Conservation (phyloP, 2,113 vertebrate species). For the Pyxicephalus adspersus region DNA sequence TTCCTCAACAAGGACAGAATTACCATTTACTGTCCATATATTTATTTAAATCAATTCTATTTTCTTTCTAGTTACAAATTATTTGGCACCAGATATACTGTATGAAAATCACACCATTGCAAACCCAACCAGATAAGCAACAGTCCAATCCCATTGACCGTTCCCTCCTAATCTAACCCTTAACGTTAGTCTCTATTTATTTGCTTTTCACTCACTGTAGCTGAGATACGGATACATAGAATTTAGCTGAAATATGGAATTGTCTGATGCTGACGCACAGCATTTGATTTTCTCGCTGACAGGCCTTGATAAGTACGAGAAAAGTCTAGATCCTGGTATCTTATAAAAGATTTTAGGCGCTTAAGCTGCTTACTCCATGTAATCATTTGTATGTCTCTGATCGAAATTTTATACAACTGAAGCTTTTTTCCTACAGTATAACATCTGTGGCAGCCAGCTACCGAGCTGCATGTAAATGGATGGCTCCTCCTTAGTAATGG, state of each 20-base stretch:
- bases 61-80: no score
- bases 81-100: no score
- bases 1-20: no score
- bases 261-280: slow-evolving; percentile 8
- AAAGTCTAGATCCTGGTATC: slow-evolving; percentile 27
- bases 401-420: slow-evolving; percentile 23
- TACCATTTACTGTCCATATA: no score
- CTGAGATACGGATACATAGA: slow-evolving; percentile 19
- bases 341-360: slow-evolving; percentile 35
- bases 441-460: slow-evolving; percentile 25
- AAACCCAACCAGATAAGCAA: no score
- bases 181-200: slow-evolving; percentile 29
- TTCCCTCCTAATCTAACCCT: slow-evolving; percentile 16
- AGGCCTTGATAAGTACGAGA: slow-evolving; percentile 27
- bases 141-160: slow-evolving; percentile 2
- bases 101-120: no score
- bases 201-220: slow-evolving; percentile 9
- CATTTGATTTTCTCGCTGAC: slow-evolving; percentile 34
- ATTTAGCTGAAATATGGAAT: slow-evolving; percentile 26
- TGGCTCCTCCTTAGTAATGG: slow-evolving; percentile 6
- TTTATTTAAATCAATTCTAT: no score
- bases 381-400: slow-evolving; percentile 45
- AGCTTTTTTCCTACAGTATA: slow-evolving; percentile 7
- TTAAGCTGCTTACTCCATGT: slow-evolving; percentile 44
- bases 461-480: slow-evolving; percentile 25